These are phyloP conservation scores for Tryphoninae sp. DNA, from an alignment of 2,888 invertebrate genomes.

Conservation along the genomic window DNA sequence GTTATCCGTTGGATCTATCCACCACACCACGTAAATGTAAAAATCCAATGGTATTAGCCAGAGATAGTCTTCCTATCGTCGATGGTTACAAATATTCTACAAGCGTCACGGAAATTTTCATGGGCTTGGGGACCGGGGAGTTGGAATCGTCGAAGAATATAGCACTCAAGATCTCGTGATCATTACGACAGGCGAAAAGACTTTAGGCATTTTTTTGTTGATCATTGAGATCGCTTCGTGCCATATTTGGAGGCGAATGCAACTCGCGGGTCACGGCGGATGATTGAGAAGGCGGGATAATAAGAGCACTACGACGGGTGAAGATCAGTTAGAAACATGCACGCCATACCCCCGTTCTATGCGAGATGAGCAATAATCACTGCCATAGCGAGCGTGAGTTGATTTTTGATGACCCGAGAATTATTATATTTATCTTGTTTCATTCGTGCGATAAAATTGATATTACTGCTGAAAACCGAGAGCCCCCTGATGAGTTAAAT, in stretches of 20 bases:
- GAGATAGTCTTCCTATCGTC: too few relatives aligned
- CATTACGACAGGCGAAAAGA: too few relatives aligned
- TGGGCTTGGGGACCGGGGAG: too few relatives aligned
- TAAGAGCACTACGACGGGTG: not conserved
- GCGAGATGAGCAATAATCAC: constrained; percentile 37
- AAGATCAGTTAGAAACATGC: constrained; percentile 47
- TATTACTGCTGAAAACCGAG: constrained; percentile 17
- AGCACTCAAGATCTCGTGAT: too few relatives aligned
- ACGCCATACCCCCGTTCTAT: constrained; percentile 41
- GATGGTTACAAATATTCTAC: too few relatives aligned
- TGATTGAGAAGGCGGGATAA: not conserved
- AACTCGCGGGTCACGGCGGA: too few relatives aligned
- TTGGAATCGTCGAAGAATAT: too few relatives aligned
- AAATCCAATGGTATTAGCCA: too few relatives aligned
- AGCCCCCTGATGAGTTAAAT: not conserved
- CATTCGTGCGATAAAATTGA: not conserved
- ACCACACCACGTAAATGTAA: not conserved
- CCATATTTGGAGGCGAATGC: too few relatives aligned
- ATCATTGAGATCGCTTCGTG: too few relatives aligned
- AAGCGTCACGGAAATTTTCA: too few relatives aligned
- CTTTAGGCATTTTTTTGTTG: too few relatives aligned
- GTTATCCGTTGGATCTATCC: constrained; percentile 8
- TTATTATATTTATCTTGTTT: constrained; percentile 33
- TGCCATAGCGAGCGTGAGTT: constrained; percentile 43
- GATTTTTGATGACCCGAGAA: constrained; percentile 48